Evolutionary conservation across 2,797 vertebrate species (phyloP).

Genomic region (Huso huso): DNA sequence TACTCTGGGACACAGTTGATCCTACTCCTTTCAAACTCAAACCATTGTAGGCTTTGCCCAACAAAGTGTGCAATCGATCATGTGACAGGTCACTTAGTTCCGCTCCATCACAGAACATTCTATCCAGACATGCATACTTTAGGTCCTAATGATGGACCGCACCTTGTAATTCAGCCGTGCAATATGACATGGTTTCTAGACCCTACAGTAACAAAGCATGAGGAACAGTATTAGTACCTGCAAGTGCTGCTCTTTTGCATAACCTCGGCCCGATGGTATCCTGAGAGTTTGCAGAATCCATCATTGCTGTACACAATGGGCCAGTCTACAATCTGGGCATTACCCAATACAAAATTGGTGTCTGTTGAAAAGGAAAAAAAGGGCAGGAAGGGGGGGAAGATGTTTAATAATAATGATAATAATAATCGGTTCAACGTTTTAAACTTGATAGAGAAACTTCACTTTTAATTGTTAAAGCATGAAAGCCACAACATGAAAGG

Average conservation of each 20-base stretch:
- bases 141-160: too few relatives aligned
- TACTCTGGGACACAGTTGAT: too few relatives aligned
- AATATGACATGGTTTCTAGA: too few relatives aligned
- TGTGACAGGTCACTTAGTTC: too few relatives aligned
- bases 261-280: constrained; percentile 91
- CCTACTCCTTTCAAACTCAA: too few relatives aligned
- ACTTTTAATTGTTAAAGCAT: not conserved
- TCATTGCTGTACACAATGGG: constrained; percentile 96
- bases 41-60: too few relatives aligned
- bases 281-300: constrained; percentile 91
- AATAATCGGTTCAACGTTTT: not conserved
- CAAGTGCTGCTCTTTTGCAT: constrained; percentile 97
- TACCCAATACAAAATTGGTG: constrained; percentile 92
- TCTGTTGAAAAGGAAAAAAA: constrained; percentile 63
- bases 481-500: not conserved
- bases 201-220: too few relatives aligned
- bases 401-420: not conserved
- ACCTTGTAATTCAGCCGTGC: too few relatives aligned
- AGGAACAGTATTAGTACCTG: constrained; percentile 64
- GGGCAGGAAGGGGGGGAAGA: not conserved
- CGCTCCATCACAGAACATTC: too few relatives aligned
- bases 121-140: too few relatives aligned
- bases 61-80: too few relatives aligned
- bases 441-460: not conserved
- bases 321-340: constrained; percentile 96